Percentiles rank a stretch among this genome's conserved stretches.
These are phyloP conservation scores for Sterna hirundo DNA, from an alignment of 2,113 vertebrate species.

Conservation along the genomic window DNA sequence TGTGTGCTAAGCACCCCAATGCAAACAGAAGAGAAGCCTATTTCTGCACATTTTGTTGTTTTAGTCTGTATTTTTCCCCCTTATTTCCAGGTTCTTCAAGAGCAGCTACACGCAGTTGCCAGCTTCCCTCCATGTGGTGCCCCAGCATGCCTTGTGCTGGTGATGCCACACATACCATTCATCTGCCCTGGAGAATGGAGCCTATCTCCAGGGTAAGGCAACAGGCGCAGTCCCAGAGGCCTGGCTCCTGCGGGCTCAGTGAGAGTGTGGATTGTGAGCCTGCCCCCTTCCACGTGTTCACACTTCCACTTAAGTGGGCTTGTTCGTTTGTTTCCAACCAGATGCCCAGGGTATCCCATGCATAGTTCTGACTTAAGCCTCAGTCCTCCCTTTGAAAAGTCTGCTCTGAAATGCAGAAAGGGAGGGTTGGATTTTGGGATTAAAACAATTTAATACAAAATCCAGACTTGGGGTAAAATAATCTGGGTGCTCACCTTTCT, in stretches of 20 bases:
- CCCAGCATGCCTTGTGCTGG: constrained; percentile 33
- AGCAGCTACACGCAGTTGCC: neutral
- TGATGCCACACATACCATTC: constrained; percentile 1
- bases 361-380: neutral
- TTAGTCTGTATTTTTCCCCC: constrained; percentile 11
- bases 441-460: neutral
- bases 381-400: neutral
- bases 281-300: neutral
- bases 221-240: neutral
- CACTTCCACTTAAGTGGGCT: neutral
- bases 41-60: neutral
- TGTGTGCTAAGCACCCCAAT: neutral
- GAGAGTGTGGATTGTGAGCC: neutral
- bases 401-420: neutral
- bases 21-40: neutral
- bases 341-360: neutral
- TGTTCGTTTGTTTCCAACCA: neutral
- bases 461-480: neutral
- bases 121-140: constrained; percentile 26
- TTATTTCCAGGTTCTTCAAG: constrained; percentile 45
- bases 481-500: neutral
- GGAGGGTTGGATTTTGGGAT: neutral
- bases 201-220: constrained; percentile 38
- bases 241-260: neutral
- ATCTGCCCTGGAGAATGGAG: neutral